Evolutionary conservation across 2,113 vertebrate genomes (phyloP).

Genomic region (Spea multiplicata): DNA sequence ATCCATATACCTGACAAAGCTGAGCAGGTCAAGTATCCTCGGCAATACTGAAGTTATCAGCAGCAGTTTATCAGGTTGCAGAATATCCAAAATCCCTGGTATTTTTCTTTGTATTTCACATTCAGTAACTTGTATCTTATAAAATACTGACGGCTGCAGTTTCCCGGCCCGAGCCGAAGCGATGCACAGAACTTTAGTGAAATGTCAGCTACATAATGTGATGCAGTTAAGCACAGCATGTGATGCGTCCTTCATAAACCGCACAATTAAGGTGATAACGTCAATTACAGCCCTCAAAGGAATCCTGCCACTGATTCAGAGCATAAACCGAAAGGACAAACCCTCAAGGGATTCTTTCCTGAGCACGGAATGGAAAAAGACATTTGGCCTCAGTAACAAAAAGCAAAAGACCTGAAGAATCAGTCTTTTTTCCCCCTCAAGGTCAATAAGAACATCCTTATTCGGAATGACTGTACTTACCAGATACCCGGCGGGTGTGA

Average conservation of each 20-base stretch:
- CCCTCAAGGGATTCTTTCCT: slow-evolving; percentile 1
- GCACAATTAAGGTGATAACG: slow-evolving; percentile 28
- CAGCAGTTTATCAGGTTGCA: too few species aligned
- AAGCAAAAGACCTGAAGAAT: neutral
- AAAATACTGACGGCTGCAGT: slow-evolving; percentile 15
- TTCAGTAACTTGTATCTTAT: slow-evolving; percentile 4
- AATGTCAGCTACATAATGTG: slow-evolving; percentile 14
- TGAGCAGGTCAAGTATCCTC: too few species aligned
- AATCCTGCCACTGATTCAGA: slow-evolving; percentile 18
- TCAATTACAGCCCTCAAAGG: slow-evolving; percentile 39
- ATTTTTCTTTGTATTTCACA: neutral
- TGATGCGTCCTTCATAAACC: slow-evolving; percentile 20
- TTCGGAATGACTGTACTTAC: too few species aligned
- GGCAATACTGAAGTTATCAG: too few species aligned
- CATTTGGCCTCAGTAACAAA: slow-evolving; percentile 17
- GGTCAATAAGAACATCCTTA: slow-evolving; percentile 1
- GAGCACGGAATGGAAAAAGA: neutral
- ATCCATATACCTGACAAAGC: too few species aligned
- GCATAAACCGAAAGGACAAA: slow-evolving; percentile 16
- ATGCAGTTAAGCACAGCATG: slow-evolving; percentile 3
- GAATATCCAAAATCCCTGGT: too few species aligned
- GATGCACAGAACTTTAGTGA: neutral
- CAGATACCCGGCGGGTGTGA: too few species aligned
- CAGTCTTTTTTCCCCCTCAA: slow-evolving; percentile 1
- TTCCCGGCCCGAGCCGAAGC: neutral